Percentiles rank a stretch among this genome's conserved stretches.
These are phyloP conservation scores for Odontocolon sp. DNA, from an alignment of 2,888 invertebrate species.

Conservation along the genomic window DNA sequence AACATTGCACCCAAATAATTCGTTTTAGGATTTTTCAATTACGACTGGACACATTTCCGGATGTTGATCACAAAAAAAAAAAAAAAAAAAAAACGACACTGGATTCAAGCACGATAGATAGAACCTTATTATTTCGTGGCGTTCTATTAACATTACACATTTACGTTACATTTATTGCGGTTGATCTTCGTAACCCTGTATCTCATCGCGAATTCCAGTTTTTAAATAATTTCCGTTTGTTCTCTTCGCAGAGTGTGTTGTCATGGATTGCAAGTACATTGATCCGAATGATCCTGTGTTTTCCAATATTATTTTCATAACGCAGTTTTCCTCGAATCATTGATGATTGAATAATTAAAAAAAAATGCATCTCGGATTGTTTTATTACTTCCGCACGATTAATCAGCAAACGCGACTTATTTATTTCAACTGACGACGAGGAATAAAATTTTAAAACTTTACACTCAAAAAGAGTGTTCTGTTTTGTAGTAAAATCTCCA, in stretches of 20 bases:
- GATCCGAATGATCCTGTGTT: background rate
- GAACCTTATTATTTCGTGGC: constrained; percentile 65
- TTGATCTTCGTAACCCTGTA: constrained; percentile 72
- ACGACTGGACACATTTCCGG: no score
- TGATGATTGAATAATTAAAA: no score
- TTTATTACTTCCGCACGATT: no score
- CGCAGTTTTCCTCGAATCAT: no score
- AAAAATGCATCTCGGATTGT: no score
- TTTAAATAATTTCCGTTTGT: constrained; percentile 1
- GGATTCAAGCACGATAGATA: constrained; percentile 67
- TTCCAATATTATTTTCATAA: background rate
- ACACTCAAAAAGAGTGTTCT: no score
- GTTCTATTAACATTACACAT: constrained; percentile 74
- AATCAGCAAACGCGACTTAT: no score
- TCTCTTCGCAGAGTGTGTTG: background rate
- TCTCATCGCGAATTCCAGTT: constrained; percentile 12
- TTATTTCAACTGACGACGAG: no score
- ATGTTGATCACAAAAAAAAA: constrained; percentile 54
- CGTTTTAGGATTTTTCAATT: no score
- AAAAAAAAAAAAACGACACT: constrained; percentile 59
- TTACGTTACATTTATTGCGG: constrained; percentile 77
- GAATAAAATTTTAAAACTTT: no score
- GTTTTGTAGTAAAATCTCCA: no score
- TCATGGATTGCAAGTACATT: constrained; percentile 11
- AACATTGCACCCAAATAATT: no score